Conservation (phyloP, 2,888 invertebrate species). For the Macrosiphum euphorbiae region DNA sequence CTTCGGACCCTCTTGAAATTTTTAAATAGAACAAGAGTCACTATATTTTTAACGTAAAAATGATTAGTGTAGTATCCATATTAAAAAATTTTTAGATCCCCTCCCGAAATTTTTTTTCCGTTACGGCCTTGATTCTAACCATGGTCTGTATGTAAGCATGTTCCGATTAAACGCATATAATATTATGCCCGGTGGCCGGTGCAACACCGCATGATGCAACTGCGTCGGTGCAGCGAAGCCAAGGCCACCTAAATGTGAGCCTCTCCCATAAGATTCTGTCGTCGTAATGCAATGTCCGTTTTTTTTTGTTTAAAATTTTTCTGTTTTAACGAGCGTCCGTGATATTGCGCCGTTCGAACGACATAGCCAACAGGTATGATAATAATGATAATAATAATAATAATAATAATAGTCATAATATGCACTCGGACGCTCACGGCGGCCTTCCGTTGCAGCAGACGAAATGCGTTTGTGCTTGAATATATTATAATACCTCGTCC, state of each 20-base stretch:
- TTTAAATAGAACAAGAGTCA: no score
- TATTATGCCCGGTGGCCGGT: background rate
- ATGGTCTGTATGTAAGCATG: background rate
- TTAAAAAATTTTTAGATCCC: no score
- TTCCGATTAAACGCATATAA: background rate
- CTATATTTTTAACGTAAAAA: no score
- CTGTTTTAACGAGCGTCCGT: slow-evolving; percentile 2
- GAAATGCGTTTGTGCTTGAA: background rate
- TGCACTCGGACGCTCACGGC: background rate
- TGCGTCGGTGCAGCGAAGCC: background rate
- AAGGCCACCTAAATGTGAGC: slow-evolving; percentile 15
- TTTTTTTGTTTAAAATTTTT: slow-evolving; percentile 2
- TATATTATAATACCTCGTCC: background rate
- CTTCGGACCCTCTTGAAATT: no score
- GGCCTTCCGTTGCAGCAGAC: background rate
- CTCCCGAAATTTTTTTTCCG: no score
- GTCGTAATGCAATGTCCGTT: background rate
- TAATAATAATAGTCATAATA: background rate
- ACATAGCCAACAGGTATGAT: background rate
- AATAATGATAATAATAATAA: background rate
- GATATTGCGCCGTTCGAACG: background rate
- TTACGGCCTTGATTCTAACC: no score
- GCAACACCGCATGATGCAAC: background rate
- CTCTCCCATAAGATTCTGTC: slow-evolving; percentile 19
- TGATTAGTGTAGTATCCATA: no score